These are phyloP conservation scores for Lindbergichthys nudifrons DNA, from an alignment of 2,797 vertebrate species.

Conservation along the genomic window DNA sequence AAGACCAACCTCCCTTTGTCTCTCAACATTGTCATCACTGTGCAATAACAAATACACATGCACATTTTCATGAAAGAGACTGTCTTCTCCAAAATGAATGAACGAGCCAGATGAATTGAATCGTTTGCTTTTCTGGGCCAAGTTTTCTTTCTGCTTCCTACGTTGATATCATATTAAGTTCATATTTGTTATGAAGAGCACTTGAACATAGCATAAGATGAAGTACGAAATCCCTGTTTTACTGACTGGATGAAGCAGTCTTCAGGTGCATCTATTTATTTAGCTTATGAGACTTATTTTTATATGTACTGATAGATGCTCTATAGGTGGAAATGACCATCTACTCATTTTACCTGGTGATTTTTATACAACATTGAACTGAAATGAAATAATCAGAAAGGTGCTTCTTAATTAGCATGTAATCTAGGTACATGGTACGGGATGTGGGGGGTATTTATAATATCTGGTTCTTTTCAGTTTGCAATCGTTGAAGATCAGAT, in stretches of 20 bases:
- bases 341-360: conserved; percentile 62
- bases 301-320: conserved; percentile 71
- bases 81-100: conserved; percentile 26
- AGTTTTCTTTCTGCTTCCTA: conserved; percentile 31
- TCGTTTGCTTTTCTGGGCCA: conserved; percentile 34
- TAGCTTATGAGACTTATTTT: conserved; percentile 82
- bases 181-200: conserved; percentile 47
- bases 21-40: conserved; percentile 57
- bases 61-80: conserved; percentile 32
- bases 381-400: conserved; percentile 32
- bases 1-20: conserved; percentile 54
- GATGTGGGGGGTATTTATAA: conserved; percentile 78
- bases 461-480: conserved; percentile 62
- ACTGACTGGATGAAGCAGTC: conserved; percentile 56
- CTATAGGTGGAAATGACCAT: conserved; percentile 53
- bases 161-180: conserved; percentile 14
- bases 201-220: conserved; percentile 59
- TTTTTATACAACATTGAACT: conserved; percentile 70
- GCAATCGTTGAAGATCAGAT: conserved; percentile 51
- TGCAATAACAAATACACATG: conserved; percentile 76
- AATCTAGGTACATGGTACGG: conserved; percentile 53
- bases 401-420: conserved; percentile 46
- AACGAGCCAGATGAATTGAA: conserved; percentile 44
- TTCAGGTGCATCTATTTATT: conserved; percentile 85
- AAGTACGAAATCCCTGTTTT: conserved; percentile 62